Percentiles rank a stretch among this genome's conserved stretches.
phyloP scores from a whole-genome alignment of 1,140 invertebrate species.

The Drosophila parvula region DNA sequence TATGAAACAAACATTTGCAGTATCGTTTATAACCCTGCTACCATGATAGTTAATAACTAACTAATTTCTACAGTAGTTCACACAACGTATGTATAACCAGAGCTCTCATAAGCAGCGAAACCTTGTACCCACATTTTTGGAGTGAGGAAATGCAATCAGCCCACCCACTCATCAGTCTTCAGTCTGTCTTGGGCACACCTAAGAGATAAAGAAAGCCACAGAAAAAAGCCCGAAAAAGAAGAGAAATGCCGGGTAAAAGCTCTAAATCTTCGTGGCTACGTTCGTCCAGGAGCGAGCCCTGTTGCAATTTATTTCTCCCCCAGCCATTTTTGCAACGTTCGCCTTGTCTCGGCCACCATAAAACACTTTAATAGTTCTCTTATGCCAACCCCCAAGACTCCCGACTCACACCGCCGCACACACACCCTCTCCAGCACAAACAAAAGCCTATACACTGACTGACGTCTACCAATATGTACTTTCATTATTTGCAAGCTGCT shows the following conservation, averaged over 20 bases:
- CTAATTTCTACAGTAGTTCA: not conserved
- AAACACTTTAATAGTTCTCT: conserved; percentile 80
- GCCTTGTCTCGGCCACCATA: conserved; percentile 75
- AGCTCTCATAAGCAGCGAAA: conserved; percentile 36
- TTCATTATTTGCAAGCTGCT: conserved; percentile 32
- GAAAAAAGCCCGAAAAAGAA: conserved; percentile 34
- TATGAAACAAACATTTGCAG: too few relatives aligned
- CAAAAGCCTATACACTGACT: conserved; percentile 33
- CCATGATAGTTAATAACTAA: not conserved
- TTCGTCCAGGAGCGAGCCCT: conserved; percentile 26
- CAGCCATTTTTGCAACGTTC: conserved; percentile 42
- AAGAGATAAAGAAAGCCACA: conserved; percentile 50
- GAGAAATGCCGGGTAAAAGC: conserved; percentile 21
- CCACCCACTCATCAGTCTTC: conserved; percentile 42
- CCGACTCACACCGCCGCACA: conserved; percentile 18
- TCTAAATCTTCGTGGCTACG: conserved; percentile 40
- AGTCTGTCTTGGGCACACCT: conserved; percentile 39
- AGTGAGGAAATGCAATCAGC: conserved; percentile 31
- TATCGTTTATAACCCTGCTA: too few relatives aligned
- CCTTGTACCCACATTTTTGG: conserved; percentile 15
- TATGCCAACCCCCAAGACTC: conserved; percentile 40
- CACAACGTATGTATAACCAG: conserved; percentile 1
- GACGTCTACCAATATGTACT: conserved; percentile 56
- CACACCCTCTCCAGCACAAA: not conserved
- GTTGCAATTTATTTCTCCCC: conserved; percentile 45